Evolutionary conservation across 2,888 invertebrate genomes (phyloP), one percentile per base, ranked within the genome.

Genomic region (Agriopis marginaria): DNA sequence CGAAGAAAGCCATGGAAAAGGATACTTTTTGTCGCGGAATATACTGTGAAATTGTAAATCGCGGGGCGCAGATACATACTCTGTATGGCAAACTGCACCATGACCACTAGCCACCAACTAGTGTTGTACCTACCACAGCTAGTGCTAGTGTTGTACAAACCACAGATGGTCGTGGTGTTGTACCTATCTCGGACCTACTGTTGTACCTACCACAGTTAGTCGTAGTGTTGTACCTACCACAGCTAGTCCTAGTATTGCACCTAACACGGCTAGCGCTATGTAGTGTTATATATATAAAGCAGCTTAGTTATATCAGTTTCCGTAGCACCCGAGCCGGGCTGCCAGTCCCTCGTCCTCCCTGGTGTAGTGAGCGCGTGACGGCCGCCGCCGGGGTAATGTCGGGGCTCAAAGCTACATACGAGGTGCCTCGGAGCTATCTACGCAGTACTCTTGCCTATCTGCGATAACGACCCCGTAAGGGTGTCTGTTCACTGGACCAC

Each of bases 401-500:
- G 45, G 58, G 58, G 23, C 47, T 32, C 32, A 47, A 58, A 44
- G 55, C 54, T 54, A 14, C n/a, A 8, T 8, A 1, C 42, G 40
- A 17, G 12, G 23, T 42, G 42, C 61, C 61, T 50, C 61, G 42
- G 42, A 42, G 49, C 32, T 49, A 60, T 60, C 3, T 60, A 14
- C 10, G 8, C 44, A 45, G 3, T 45, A 47, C 17, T 7, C 40
- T 40, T 40, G 50, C 17, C 17, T 32, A 32, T 32, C 32, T 32
- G 32, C 32, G 32, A 32, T 32, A 32, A 32, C 32, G 1, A 32
- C 32, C 32, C 32, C 32, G 32, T 23, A 23, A 23, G 17, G 17
- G 17, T 32, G 32, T 3, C 32, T 32, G 32, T 32, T 4, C 32
- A 32, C 32, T 5, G 32, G 32, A 32, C 32, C 3, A 3, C 32